Conservation (phyloP, 2,888 invertebrate genomes). For the Pterobdella sp. region DNA sequence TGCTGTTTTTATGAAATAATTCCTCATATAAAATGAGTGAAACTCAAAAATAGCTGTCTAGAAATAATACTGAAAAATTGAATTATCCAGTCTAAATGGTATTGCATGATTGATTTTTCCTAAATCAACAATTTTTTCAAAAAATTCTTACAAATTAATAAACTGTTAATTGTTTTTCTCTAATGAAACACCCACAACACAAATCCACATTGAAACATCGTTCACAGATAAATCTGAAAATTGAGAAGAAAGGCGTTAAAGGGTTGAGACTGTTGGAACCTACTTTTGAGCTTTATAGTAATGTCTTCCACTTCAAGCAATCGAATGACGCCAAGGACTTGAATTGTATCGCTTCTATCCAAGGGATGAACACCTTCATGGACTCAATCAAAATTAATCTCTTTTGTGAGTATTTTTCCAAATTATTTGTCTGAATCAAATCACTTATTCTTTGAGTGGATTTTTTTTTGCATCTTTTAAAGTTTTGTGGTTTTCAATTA, state of each 20-base stretch:
- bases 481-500: background rate
- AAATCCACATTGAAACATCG: too few species aligned
- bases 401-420: background rate
- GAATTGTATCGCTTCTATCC: slow-evolving; percentile 6
- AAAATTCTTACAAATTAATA: too few species aligned
- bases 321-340: slow-evolving; percentile 3
- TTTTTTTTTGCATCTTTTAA: background rate
- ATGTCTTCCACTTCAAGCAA: background rate
- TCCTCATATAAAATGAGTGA: too few species aligned
- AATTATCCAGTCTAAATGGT: too few species aligned
- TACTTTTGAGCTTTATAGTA: background rate
- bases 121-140: too few species aligned
- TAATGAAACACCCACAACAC: background rate
- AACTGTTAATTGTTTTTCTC: too few species aligned
- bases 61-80: background rate
- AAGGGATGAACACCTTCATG: slow-evolving; percentile 11
- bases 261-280: background rate
- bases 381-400: slow-evolving; percentile 3
- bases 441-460: background rate
- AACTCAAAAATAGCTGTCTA: too few species aligned
- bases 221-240: background rate
- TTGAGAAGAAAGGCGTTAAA: background rate
- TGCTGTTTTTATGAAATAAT: too few species aligned
- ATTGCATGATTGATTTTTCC: too few species aligned
- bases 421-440: background rate